A percentile compares a stretch with the other conserved stretches of the same genome.
Evolutionary conservation across 1,140 invertebrate genomes (phyloP).

Genomic region (Drosophila watanabei): DNA sequence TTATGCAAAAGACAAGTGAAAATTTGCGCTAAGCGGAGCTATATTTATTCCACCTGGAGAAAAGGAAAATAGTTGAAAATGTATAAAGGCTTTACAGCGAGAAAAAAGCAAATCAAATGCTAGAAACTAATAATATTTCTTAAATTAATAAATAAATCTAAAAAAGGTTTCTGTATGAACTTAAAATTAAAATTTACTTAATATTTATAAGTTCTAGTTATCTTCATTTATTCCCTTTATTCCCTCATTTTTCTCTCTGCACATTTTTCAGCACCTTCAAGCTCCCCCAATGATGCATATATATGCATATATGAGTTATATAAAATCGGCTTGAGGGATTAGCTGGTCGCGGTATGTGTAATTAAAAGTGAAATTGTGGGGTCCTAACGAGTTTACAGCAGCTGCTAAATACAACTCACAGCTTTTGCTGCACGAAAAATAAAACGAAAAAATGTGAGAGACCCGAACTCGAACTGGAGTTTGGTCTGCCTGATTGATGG

Average conservation of each 20-base stretch:
- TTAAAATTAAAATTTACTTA: not conserved
- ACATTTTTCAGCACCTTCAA: slow-evolving; percentile 17
- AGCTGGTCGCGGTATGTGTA: slow-evolving; percentile 51
- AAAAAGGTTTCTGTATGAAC: rapidly evolving
- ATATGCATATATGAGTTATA: slow-evolving; percentile 55
- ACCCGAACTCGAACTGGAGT: slow-evolving; percentile 53
- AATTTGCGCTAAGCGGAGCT: slow-evolving; percentile 74
- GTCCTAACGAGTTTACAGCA: slow-evolving; percentile 70
- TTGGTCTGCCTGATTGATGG: slow-evolving; percentile 73
- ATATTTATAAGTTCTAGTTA: rapidly evolving
- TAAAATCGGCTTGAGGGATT: slow-evolving; percentile 69
- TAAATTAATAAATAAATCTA: not conserved
- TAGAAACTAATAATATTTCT: not conserved
- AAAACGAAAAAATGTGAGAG: slow-evolving; percentile 13
- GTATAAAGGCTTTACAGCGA: too few species aligned
- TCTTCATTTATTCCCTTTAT: rapidly evolving
- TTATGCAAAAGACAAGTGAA: slow-evolving; percentile 82
- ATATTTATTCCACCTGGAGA: slow-evolving; percentile 2
- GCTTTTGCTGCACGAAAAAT: slow-evolving; percentile 15
- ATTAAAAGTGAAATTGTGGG: slow-evolving; percentile 81
- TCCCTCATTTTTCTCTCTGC: not conserved
- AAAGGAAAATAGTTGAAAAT: not conserved
- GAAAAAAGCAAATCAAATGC: too few species aligned
- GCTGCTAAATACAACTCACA: slow-evolving; percentile 31
- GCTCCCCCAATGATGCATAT: slow-evolving; percentile 18